Conservation (phyloP, 2,113 vertebrate genomes). For the Neolamprologus ventralis region DNA sequence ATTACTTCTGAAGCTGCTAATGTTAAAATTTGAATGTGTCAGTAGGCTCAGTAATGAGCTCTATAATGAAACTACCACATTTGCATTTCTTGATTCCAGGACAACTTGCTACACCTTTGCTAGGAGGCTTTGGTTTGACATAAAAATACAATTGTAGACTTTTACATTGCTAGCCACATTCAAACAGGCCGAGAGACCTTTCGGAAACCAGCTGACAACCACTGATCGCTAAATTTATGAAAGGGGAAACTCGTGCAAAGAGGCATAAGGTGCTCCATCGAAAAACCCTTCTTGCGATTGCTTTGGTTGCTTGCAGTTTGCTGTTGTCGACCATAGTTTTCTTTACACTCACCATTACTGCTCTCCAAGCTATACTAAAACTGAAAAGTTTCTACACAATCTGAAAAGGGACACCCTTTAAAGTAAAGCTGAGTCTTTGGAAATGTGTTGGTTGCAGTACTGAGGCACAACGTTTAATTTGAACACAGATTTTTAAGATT, state of each 20-base stretch:
- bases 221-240: not conserved
- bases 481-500: not conserved
- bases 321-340: not conserved
- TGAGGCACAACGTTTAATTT: not conserved
- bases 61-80: not conserved
- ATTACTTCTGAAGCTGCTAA: not conserved
- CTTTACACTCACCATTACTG: not conserved
- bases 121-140: not conserved
- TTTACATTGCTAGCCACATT: not conserved
- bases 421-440: not conserved
- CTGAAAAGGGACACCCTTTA: not conserved
- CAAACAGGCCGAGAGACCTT: not conserved
- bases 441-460: not conserved
- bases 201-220: not conserved
- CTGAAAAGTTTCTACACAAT: not conserved
- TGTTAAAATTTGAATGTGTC: not conserved
- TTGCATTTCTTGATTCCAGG: not conserved
- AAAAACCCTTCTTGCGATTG: not conserved
- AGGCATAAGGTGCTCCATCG: not conserved
- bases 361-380: not conserved
- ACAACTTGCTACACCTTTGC: not conserved
- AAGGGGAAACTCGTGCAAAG: not conserved
- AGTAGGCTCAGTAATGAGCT: not conserved
- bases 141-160: not conserved
- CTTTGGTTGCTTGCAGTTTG: not conserved